These are phyloP conservation scores for Xylota segnis DNA, from an alignment of 2,888 invertebrate genomes.

Conservation along the genomic window DNA sequence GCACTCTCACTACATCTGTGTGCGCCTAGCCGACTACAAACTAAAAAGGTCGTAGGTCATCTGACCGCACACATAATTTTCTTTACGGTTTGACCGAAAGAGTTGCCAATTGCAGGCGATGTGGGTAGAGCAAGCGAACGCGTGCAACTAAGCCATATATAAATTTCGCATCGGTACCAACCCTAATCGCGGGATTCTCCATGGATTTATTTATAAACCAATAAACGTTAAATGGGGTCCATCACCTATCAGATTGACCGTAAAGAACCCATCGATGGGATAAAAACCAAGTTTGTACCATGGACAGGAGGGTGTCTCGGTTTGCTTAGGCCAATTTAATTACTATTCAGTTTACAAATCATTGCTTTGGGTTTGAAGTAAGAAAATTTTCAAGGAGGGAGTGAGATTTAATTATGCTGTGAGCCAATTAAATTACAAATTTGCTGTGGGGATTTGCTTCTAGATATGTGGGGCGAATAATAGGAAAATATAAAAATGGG, in stretches of 20 bases:
- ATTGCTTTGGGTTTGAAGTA: neutral
- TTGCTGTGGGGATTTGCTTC: neutral
- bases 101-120: slow-evolving; percentile 42
- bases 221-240: slow-evolving; percentile 73
- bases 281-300: neutral
- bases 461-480: neutral
- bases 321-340: slow-evolving; percentile 18
- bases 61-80: slow-evolving; percentile 75
- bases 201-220: slow-evolving; percentile 71
- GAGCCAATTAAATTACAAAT: slow-evolving; percentile 16
- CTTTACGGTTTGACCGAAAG: slow-evolving; percentile 64
- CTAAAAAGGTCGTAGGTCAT: slow-evolving; percentile 65
- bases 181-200: slow-evolving; percentile 53
- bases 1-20: slow-evolving; percentile 52
- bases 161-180: slow-evolving; percentile 41
- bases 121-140: slow-evolving; percentile 22
- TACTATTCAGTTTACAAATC: slow-evolving; percentile 16
- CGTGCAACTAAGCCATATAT: slow-evolving; percentile 62
- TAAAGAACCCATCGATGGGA: slow-evolving; percentile 57
- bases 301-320: neutral
- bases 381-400: neutral
- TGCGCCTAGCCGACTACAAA: slow-evolving; percentile 53
- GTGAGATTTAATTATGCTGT: slow-evolving; percentile 5
- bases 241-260: slow-evolving; percentile 64
- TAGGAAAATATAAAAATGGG: too few species aligned